Base-by-base conservation (phyloP, 2,113 vertebrate species). In the Cheirogaleus medius region DNA sequence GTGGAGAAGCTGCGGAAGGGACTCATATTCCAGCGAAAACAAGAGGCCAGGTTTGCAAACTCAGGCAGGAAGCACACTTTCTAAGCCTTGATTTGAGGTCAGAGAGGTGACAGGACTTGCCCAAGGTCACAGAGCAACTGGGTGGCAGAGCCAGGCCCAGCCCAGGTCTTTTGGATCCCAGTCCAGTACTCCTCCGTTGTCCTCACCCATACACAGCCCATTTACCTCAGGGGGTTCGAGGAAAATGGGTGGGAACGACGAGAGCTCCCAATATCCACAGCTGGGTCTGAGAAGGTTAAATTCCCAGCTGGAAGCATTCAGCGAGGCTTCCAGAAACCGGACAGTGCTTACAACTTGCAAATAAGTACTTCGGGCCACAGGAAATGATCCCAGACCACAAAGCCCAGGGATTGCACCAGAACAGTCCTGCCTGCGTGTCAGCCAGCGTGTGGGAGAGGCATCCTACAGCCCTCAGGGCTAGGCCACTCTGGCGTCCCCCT, bases 351-450 rank as follows among this genome's bases (percentile, higher is more conserved):
- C 91, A 97, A 97, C 94, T 98, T 96, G 96, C 96, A 97, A 97
- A 96, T 98, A 97, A 96, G 96, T 97, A 97, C 96, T 97, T 97
- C 82, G 94, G 97, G 97, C 96, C 97, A 98, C 95, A 97, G 97
- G 97, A 98, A 98, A 97, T 97, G 95, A 98, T 97, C 96, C 97
- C 93, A 97, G 97, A 97, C 97, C 97, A 98, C 96, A 97, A 97
- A 95, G 84, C 93, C 86, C 44, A 60, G 17, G 81, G 96, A 96
- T 95, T 97, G 95, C 87, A 97, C 87, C 88, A 97, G 87, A 92
- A 87, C 49, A 60, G 92, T 87, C 90, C 95, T 81, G 97, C 68
- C 81, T 97, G 90, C 85, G 23, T 97, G 93, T 97, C 96, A 97
- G 97, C 95, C 76, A 91, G 76, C 0, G 0, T 92, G 91, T 95